Evolutionary conservation across 2,113 vertebrate species (phyloP), one percentile per base, ranked within the genome.

Genomic region (Tenrec ecaudatus): DNA sequence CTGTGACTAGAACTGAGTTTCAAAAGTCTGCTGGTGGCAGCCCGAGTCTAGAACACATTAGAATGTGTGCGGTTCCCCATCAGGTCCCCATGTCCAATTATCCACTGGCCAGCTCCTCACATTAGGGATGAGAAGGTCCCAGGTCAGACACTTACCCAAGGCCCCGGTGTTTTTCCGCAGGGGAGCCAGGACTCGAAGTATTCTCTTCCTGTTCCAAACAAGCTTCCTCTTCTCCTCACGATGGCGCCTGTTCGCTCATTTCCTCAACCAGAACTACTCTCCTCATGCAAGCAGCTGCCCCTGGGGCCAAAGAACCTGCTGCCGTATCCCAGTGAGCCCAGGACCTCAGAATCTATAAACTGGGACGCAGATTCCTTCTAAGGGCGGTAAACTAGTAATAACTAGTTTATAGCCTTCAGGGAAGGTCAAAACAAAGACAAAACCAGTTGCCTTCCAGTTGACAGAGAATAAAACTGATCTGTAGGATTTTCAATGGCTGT

Each of bases 351-450:
- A 84, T 36, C 27, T 86, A 71, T 47, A n/a, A 86, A 58, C 83
- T 92, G 66, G 43, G 57, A n/a, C 91, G 83, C 82, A 73, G 76
- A 89, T n/a, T 38, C 76, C 68, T 91, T 91, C 78, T 29, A 64
- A 91, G 78, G 31, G 94, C 68, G 47, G 53, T n/a, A 83, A 93
- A 83, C 93, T 92, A 93, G 89, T 93, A 95, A 97, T 94, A 93
- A 75, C 86, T 95, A 93, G 92, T 93, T 95, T 90, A 88, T 96
- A 88, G 95, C 75, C 79, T 85, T 71, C 58, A 27, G 80, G 82
- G 57, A 93, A 31, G 69, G 64, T 66, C 64, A 66, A 66, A 66
- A 6, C 64, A 66, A 66, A 66, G 9, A 66, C 4, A 64, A 16
- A 62, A 4, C 60, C 62, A 64, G 23, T 8, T 64, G 62, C 62